Conservation (phyloP, 2,888 invertebrate genomes). For the Halocaridina rubra region DNA sequence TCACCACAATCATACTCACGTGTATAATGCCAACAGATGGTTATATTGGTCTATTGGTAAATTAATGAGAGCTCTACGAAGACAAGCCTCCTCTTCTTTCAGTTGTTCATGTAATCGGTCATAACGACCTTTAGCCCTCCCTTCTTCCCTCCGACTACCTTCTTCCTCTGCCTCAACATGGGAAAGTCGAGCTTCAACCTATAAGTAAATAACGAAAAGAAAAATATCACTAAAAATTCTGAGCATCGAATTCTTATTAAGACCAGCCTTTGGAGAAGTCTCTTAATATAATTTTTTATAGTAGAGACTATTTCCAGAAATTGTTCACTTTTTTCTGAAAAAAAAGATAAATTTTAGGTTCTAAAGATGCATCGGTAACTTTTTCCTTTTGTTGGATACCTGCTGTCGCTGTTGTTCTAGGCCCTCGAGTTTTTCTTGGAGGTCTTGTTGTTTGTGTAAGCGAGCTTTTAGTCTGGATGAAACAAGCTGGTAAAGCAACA, state of each 20-base stretch:
- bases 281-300: neutral
- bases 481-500: constrained; percentile 38
- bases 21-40: constrained; percentile 30
- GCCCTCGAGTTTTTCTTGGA: neutral
- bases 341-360: neutral
- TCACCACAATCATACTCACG: too few species aligned
- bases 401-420: neutral
- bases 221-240: too few species aligned
- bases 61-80: constrained; percentile 33
- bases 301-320: neutral
- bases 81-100: constrained; percentile 34
- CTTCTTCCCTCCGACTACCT: constrained; percentile 27
- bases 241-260: too few species aligned
- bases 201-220: too few species aligned
- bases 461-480: constrained; percentile 5
- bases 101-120: constrained; percentile 27
- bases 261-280: neutral
- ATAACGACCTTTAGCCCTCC: neutral
- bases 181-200: constrained; percentile 14
- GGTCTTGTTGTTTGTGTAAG: neutral
- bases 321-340: neutral
- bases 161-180: constrained; percentile 22
- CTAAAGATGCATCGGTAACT: too few species aligned
- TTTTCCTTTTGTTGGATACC: too few species aligned
- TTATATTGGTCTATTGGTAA: constrained; percentile 51